Base-by-base conservation (phyloP, 1,140 invertebrate species). In the Sitophilus oryzae region DNA sequence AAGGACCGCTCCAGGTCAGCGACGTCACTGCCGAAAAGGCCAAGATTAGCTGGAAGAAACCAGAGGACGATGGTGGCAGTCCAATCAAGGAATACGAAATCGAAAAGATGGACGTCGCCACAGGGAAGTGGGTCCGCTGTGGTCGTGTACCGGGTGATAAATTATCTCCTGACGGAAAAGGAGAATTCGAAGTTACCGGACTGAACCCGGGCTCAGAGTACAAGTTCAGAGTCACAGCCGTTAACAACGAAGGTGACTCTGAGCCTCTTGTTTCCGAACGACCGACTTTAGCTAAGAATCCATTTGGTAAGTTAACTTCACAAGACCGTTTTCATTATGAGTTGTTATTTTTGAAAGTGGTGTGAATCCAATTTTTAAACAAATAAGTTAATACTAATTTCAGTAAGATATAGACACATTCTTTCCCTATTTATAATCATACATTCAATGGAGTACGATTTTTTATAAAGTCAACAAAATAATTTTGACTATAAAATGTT, bases 201-300 rank as follows among this genome's bases (percentile, higher is more conserved):
- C 76, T 99, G 4, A 89, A 87, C 65, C 91, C 93, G 15, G 90
- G 90, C 6, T 84, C 89, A 56, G 89, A 95, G 69, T 98, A 98
- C 73, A 91, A 95, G 75, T 99, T 98, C 82, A 78, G 95, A 35
- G 95, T 98, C 0, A 88, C 85, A 0, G 96, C 96, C 41, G 84
- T 94, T 46, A 99, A 98, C 70, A 88, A 91, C 59, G 92, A 98
- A 75, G 96, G 96, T 23, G 91, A 95, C 64, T 96, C 93, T 4
- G 93, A 97, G 60, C 94, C 93, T 4, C 74, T 99, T 20, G 85
- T 85, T 37, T 88, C 93, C 23, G 84, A 91, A 21, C 82, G 82
- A 20, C 82, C 87, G 18, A 88, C 88, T 25, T 75, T 94, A 14
- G 96, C 96, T 49, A 98, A 96, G 76, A 96, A 99, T 86, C 95